Evolutionary conservation across 30 jellyfish, hydroid and myxozoan species (phyloP).

Genomic region (Nemopilema nomurai): DNA sequence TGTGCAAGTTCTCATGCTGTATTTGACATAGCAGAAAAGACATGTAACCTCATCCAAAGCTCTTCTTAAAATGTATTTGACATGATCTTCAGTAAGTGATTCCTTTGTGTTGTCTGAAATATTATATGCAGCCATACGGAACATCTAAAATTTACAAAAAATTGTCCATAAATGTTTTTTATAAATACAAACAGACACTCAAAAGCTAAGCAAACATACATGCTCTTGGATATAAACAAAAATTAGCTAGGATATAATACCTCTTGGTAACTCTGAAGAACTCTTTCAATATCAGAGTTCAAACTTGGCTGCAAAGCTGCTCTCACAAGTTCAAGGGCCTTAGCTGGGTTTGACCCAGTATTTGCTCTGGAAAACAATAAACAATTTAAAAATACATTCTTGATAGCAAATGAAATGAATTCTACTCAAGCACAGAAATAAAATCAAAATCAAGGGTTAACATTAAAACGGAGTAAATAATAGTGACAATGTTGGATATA

Average conservation of each 20-base stretch:
- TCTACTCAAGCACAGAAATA: not conserved
- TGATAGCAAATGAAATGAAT: no score
- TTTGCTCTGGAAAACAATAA: constrained; percentile 47
- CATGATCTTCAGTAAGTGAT: constrained; percentile 90
- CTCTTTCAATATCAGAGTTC: constrained; percentile 87
- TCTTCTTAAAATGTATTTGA: constrained; percentile 88
- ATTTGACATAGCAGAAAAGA: no score
- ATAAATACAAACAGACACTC: no score
- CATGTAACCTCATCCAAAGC: constrained; percentile 88
- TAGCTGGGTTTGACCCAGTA: constrained; percentile 74
- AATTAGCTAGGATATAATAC: constrained; percentile 21
- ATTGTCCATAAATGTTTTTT: no score
- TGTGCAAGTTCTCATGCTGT: no score
- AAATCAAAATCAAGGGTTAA: no score
- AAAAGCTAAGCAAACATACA: not conserved
- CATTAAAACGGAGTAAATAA: not conserved
- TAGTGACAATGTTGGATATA: not conserved
- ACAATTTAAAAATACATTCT: not conserved
- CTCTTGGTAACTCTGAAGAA: constrained; percentile 90
- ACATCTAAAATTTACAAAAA: constrained; percentile 64
- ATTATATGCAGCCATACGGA: constrained; percentile 97
- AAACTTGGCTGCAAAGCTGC: constrained; percentile 93
- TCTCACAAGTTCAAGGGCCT: constrained; percentile 87
- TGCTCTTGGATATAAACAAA: not conserved
- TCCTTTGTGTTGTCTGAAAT: constrained; percentile 86